A percentile compares a stretch with the other conserved stretches of the same genome.
Conservation (phyloP, 2,888 invertebrate species). For the Hermaeophaga mercurialis region DNA sequence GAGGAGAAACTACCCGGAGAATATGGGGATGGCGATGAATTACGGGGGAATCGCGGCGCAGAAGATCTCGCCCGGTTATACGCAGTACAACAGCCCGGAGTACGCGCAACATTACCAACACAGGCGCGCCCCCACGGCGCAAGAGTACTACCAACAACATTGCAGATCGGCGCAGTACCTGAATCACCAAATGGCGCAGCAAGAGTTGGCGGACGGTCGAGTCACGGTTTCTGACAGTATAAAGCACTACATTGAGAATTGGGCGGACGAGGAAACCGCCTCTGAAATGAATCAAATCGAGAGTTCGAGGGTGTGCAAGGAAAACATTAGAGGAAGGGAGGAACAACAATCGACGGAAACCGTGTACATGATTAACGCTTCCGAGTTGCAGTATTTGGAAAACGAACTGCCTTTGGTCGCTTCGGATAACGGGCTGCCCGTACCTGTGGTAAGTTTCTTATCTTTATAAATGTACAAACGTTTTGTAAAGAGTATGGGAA, state of each 20-base stretch:
- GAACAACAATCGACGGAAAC: constrained; percentile 41
- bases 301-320: constrained; percentile 31
- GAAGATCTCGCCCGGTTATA: constrained; percentile 47
- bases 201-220: constrained; percentile 44
- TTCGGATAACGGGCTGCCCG: constrained; percentile 37
- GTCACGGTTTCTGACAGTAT: constrained; percentile 47
- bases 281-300: constrained; percentile 41
- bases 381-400: constrained; percentile 47
- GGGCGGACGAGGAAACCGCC: constrained; percentile 52
- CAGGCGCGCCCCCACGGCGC: constrained; percentile 35
- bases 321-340: constrained; percentile 34
- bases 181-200: constrained; percentile 42
- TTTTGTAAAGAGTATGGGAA: too few species aligned
- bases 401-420: constrained; percentile 43
- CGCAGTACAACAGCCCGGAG: constrained; percentile 43
- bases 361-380: constrained; percentile 46
- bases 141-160: constrained; percentile 43
- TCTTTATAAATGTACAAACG: too few species aligned
- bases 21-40: constrained; percentile 41
- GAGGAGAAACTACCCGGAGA: constrained; percentile 45
- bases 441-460: constrained; percentile 42
- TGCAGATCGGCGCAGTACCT: constrained; percentile 42
- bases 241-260: constrained; percentile 53
- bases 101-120: constrained; percentile 52
- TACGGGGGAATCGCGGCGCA: constrained; percentile 42